Evolutionary conservation across 1,140 invertebrate genomes (phyloP).

Genomic region (Drosophila takahashii): DNA sequence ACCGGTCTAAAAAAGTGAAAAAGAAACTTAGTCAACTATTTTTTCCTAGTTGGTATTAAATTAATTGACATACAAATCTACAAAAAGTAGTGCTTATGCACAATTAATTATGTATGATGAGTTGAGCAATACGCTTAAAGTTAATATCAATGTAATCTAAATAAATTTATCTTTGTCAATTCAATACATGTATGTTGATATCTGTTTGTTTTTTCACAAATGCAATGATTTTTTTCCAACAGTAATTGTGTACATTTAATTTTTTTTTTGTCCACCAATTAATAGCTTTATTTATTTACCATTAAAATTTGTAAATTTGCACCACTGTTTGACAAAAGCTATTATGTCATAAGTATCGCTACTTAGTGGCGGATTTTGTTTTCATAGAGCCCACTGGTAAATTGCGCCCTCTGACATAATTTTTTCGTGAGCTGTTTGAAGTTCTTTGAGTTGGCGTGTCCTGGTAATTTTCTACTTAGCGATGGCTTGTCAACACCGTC

Average conservation of each 20-base stretch:
- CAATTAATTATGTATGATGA: too few relatives aligned
- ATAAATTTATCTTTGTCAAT: slow-evolving; percentile 1
- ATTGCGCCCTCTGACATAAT: neutral
- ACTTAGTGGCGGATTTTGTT: slow-evolving; percentile 78
- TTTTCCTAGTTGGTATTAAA: too few relatives aligned
- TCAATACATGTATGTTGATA: neutral
- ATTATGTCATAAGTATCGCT: slow-evolving; percentile 76
- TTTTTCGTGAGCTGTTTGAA: slow-evolving; percentile 54
- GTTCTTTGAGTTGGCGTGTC: slow-evolving; percentile 55
- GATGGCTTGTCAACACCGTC: slow-evolving; percentile 42
- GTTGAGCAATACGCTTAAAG: too few relatives aligned
- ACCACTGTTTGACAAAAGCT: slow-evolving; percentile 54
- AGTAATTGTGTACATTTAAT: neutral
- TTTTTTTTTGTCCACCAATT: neutral
- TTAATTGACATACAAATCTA: too few relatives aligned
- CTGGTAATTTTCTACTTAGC: slow-evolving; percentile 53
- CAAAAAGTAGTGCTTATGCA: too few relatives aligned
- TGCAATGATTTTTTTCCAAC: neutral
- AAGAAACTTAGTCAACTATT: too few relatives aligned
- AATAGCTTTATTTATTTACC: slow-evolving; percentile 4
- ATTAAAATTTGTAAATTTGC: slow-evolving; percentile 3
- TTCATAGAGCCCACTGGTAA: slow-evolving; percentile 47
- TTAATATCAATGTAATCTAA: slow-evolving; percentile 8
- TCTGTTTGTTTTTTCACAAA: neutral
- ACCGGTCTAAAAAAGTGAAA: too few relatives aligned